Percentiles rank a stretch among this genome's conserved stretches.
phyloP scores from a whole-genome alignment of 2,888 invertebrate species.

The Drosophila hamatofila region DNA sequence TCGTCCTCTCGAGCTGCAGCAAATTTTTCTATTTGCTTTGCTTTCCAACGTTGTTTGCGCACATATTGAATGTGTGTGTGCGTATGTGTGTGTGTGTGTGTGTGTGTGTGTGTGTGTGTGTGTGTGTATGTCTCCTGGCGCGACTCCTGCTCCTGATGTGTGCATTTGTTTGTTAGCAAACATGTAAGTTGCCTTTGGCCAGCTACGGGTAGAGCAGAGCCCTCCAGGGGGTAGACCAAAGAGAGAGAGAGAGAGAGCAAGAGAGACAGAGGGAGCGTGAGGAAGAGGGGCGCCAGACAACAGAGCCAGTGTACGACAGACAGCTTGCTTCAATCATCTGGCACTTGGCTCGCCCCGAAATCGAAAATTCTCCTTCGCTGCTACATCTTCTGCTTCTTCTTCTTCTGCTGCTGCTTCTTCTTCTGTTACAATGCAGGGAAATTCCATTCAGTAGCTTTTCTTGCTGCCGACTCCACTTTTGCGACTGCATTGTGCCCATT shows the following conservation, averaged over 20 bases:
- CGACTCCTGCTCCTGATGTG: conserved; percentile 62
- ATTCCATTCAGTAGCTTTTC: conserved; percentile 64
- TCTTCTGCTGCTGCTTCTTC: conserved; percentile 23
- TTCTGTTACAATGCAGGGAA: conserved; percentile 72
- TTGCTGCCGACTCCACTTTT: conserved; percentile 38
- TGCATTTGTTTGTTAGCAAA: conserved; percentile 80
- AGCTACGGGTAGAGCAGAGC: conserved; percentile 38
- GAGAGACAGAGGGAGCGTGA: conserved; percentile 18
- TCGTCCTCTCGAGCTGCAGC: conserved; percentile 58
- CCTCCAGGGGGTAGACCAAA: conserved; percentile 19
- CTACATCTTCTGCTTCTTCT: conserved; percentile 3
- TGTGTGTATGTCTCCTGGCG: conserved; percentile 55
- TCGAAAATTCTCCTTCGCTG: conserved; percentile 44
- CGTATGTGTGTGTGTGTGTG: conserved; percentile 20
- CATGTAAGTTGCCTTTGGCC: conserved; percentile 80
- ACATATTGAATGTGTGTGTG: conserved; percentile 57
- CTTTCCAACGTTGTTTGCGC: conserved; percentile 77
- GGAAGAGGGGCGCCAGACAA: conserved; percentile 34
- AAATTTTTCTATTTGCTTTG: conserved; percentile 72
- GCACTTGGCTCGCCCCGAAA: conserved; percentile 62
- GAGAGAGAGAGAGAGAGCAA: conserved; percentile 6
- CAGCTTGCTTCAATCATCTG: conserved; percentile 64
- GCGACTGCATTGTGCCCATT: conserved; percentile 70
- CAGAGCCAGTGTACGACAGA: conserved; percentile 20
- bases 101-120: conserved; percentile 24